Evolutionary conservation across 2,888 invertebrate genomes (phyloP).

Genomic region (Liodrosophila aerea): DNA sequence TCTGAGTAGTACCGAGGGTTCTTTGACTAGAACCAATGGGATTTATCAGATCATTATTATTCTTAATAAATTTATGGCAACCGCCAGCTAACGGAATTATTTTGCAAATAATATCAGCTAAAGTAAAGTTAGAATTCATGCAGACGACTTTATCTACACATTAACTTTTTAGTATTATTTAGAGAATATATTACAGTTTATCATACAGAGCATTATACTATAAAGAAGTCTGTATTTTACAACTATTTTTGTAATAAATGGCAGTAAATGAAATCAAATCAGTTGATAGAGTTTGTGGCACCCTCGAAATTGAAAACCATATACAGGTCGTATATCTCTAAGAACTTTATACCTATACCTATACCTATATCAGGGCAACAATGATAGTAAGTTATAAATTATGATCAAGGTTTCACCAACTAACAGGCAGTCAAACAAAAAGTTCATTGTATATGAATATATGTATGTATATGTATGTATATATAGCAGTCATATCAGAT

Average conservation of each 20-base stretch:
- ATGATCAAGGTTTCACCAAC: slow-evolving; percentile 36
- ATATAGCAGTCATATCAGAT: slow-evolving; percentile 28
- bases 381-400: slow-evolving; percentile 36
- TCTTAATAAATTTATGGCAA: too few relatives aligned
- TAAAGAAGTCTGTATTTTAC: too few relatives aligned
- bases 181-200: too few relatives aligned
- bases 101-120: too few relatives aligned
- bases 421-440: slow-evolving; percentile 32
- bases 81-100: too few relatives aligned
- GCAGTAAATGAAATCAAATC: slow-evolving; percentile 4
- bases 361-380: slow-evolving; percentile 1
- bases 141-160: too few relatives aligned
- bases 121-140: too few relatives aligned
- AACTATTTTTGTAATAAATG: too few relatives aligned
- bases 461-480: too few relatives aligned
- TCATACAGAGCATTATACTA: too few relatives aligned
- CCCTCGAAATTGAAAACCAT: slow-evolving; percentile 7
- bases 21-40: neutral
- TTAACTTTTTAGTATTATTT: too few relatives aligned
- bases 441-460: slow-evolving; percentile 10
- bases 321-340: slow-evolving; percentile 5
- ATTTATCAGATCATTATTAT: neutral
- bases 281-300: neutral
- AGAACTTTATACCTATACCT: neutral
- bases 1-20: neutral